These are phyloP conservation scores for Ophiodon elongatus DNA, from an alignment of 2,113 vertebrate genomes.

Conservation along the genomic window DNA sequence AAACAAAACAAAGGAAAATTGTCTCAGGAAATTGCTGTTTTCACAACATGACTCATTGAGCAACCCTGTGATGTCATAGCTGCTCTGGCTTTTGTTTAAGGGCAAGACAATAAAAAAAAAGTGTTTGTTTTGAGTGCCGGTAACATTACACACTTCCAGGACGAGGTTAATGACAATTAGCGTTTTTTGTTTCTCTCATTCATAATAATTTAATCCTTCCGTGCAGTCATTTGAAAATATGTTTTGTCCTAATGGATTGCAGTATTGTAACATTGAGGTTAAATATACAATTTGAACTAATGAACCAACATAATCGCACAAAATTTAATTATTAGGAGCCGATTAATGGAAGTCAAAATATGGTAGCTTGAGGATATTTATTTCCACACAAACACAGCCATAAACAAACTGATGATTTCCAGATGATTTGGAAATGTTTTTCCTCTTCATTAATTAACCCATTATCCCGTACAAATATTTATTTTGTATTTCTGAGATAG, in stretches of 20 bases:
- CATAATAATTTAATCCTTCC: slow-evolving; percentile 31
- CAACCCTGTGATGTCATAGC: slow-evolving; percentile 71
- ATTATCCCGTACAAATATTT: background rate
- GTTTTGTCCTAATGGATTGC: slow-evolving; percentile 30
- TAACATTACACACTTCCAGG: slow-evolving; percentile 64
- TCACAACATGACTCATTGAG: slow-evolving; percentile 72
- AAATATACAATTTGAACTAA: slow-evolving; percentile 61
- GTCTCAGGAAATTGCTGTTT: slow-evolving; percentile 85
- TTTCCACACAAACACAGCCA: slow-evolving; percentile 14
- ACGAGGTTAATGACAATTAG: slow-evolving; percentile 50
- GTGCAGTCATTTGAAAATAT: slow-evolving; percentile 29
- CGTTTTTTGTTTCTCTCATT: slow-evolving; percentile 54
- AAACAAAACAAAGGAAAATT: slow-evolving; percentile 76
- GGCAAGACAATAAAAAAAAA: slow-evolving; percentile 52
- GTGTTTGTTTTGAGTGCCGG: slow-evolving; percentile 75
- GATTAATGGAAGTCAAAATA: slow-evolving; percentile 34
- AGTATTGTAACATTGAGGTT: slow-evolving; percentile 40
- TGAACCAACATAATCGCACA: slow-evolving; percentile 49
- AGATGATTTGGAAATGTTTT: slow-evolving; percentile 40
- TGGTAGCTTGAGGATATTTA: slow-evolving; percentile 49
- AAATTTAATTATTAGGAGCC: slow-evolving; percentile 47
- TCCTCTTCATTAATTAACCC: slow-evolving; percentile 10
- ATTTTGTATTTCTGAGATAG: background rate
- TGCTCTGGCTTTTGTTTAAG: slow-evolving; percentile 50
- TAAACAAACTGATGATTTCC: slow-evolving; percentile 37